Evolutionary conservation across 2,113 vertebrate species (phyloP).

Genomic region (Pangasianodon hypophthalmus): DNA sequence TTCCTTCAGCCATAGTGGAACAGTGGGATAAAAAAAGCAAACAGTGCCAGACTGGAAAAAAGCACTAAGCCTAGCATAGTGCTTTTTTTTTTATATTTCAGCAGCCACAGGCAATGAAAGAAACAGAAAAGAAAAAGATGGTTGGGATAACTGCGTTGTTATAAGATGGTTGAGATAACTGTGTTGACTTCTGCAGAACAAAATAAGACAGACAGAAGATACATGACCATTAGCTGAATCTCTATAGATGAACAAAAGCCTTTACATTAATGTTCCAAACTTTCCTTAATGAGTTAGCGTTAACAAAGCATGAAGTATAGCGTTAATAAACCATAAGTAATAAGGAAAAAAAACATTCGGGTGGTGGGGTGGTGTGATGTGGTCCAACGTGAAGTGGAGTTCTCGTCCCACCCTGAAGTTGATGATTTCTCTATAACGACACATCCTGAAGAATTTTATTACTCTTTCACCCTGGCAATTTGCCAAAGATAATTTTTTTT

Average conservation of each 20-base stretch:
- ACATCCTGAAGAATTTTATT: too few species aligned
- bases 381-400: neutral
- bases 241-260: neutral
- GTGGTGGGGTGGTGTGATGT: neutral
- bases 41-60: neutral
- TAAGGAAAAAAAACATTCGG: neutral
- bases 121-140: neutral
- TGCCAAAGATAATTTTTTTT: too few species aligned
- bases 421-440: too few species aligned
- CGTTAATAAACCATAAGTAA: neutral
- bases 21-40: neutral
- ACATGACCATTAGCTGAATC: neutral
- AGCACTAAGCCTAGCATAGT: neutral
- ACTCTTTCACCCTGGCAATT: neutral
- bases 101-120: neutral
- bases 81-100: neutral
- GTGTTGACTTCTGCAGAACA: neutral
- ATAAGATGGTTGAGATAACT: neutral
- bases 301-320: neutral
- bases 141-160: neutral
- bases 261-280: neutral
- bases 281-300: neutral
- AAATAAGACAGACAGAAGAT: neutral
- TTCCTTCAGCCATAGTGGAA: neutral
- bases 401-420: neutral